Evolutionary conservation across 2,888 invertebrate genomes (phyloP).

Genomic region (Parnassius apollo): DNA sequence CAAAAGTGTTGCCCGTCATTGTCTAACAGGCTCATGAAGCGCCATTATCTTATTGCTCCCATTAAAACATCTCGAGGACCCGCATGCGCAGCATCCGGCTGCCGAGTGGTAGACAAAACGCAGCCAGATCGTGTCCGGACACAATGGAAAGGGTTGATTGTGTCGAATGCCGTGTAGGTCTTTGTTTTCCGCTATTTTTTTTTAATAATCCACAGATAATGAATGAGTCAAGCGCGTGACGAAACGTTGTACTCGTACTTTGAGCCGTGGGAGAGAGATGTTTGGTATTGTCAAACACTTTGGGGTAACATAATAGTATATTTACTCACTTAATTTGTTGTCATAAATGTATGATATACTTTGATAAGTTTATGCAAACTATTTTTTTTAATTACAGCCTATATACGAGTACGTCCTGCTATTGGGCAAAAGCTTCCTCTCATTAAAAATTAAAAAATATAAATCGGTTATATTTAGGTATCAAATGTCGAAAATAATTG

Average conservation of each 20-base stretch:
- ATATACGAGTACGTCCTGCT: too few relatives aligned
- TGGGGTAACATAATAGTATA: background rate
- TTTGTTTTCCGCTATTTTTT: slow-evolving; percentile 53
- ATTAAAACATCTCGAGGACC: slow-evolving; percentile 58
- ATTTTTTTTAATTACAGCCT: too few relatives aligned
- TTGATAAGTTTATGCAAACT: too few relatives aligned
- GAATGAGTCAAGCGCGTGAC: slow-evolving; percentile 21
- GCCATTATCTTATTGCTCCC: slow-evolving; percentile 72
- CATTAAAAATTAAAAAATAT: too few relatives aligned
- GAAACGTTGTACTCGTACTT: slow-evolving; percentile 9
- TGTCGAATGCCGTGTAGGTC: slow-evolving; percentile 45
- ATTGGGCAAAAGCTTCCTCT: too few relatives aligned
- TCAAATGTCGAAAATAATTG: too few relatives aligned
- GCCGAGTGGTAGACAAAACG: slow-evolving; percentile 48
- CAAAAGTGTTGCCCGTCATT: slow-evolving; percentile 51
- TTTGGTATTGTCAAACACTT: slow-evolving; percentile 10
- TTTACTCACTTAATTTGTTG: too few relatives aligned
- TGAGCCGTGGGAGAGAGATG: slow-evolving; percentile 19
- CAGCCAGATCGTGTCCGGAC: slow-evolving; percentile 60
- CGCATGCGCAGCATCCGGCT: slow-evolving; percentile 70
- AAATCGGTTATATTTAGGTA: too few relatives aligned
- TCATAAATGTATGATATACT: too few relatives aligned
- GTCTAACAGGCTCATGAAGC: slow-evolving; percentile 51
- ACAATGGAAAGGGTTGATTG: slow-evolving; percentile 58
- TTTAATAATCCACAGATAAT: slow-evolving; percentile 28